phyloP scores from a whole-genome alignment of 1,140 invertebrate species.

The Brachystomella parvula region DNA sequence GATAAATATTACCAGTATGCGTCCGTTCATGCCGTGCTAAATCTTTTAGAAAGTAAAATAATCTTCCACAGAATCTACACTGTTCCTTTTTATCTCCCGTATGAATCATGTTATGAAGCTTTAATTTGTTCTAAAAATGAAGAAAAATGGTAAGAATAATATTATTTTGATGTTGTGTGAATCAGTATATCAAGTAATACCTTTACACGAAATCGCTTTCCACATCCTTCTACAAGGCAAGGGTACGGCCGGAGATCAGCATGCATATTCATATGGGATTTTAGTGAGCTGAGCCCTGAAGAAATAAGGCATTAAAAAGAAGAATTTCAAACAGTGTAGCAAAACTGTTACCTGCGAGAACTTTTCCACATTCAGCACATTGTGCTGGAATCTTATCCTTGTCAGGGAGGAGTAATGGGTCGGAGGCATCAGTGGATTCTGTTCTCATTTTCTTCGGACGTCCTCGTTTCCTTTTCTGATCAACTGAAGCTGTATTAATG shows the following conservation, averaged over 20 bases:
- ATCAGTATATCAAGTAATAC: no score
- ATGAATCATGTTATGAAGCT: slow-evolving; percentile 60
- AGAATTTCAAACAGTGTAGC: neutral
- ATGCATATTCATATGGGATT: slow-evolving; percentile 11
- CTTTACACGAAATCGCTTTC: slow-evolving; percentile 4
- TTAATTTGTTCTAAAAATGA: slow-evolving; percentile 13
- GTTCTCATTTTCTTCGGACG: slow-evolving; percentile 14
- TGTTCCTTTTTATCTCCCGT: slow-evolving; percentile 71
- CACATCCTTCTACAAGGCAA: slow-evolving; percentile 6
- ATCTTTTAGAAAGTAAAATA: slow-evolving; percentile 42
- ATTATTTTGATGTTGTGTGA: no score
- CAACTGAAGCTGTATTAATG: no score
- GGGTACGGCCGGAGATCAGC: slow-evolving; percentile 6
- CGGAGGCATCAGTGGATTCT: slow-evolving; percentile 13
- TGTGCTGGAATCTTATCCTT: slow-evolving; percentile 3
- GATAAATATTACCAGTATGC: slow-evolving; percentile 12
- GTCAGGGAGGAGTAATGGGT: no score
- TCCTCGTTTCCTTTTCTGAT: slow-evolving; percentile 15
- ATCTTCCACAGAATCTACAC: slow-evolving; percentile 53
- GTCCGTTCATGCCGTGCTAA: slow-evolving; percentile 46
- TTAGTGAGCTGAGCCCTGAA: neutral
- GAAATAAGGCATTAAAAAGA: neutral
- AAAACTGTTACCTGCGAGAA: slow-evolving; percentile 15
- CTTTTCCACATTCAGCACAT: slow-evolving; percentile 24
- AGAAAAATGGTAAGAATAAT: no score